These are phyloP conservation scores for Plectrocnemia conspersa DNA, from an alignment of 1,140 invertebrate species.

Conservation along the genomic window DNA sequence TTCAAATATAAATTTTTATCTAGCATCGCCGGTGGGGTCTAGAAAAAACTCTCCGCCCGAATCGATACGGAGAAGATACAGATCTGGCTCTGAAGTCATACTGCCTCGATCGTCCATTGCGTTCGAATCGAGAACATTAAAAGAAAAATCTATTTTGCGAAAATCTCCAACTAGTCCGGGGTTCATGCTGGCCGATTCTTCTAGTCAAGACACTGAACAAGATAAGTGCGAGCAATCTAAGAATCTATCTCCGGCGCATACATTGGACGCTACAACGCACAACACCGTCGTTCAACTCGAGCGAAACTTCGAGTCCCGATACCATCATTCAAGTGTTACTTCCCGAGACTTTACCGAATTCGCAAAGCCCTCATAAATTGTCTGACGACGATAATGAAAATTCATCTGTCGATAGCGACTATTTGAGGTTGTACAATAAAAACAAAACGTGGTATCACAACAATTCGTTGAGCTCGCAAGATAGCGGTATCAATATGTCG, in stretches of 20 bases:
- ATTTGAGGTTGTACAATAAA: slow-evolving; percentile 43
- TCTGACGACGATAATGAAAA: slow-evolving; percentile 51
- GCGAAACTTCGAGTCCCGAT: slow-evolving; percentile 50
- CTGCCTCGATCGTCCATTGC: slow-evolving; percentile 15
- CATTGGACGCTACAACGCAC: slow-evolving; percentile 45
- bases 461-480: slow-evolving; percentile 66
- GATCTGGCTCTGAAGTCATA: slow-evolving; percentile 47
- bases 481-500: slow-evolving; percentile 70
- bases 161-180: slow-evolving; percentile 51
- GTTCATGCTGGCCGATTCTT: slow-evolving; percentile 37
- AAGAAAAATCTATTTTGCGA: slow-evolving; percentile 39
- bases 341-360: slow-evolving; percentile 43
- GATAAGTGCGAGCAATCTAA: slow-evolving; percentile 16
- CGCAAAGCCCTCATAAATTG: slow-evolving; percentile 48
- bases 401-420: slow-evolving; percentile 42
- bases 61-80: slow-evolving; percentile 41
- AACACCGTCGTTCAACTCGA: slow-evolving; percentile 50
- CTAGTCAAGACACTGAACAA: slow-evolving; percentile 28
- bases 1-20: slow-evolving; percentile 34
- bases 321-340: slow-evolving; percentile 49
- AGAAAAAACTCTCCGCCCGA: slow-evolving; percentile 47
- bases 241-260: slow-evolving; percentile 44
- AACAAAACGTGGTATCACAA: slow-evolving; percentile 60
- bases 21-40: slow-evolving; percentile 33
- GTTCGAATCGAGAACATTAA: slow-evolving; percentile 23